Conservation (phyloP, 2,888 invertebrate genomes). For the Drosophila prolongata region DNA sequence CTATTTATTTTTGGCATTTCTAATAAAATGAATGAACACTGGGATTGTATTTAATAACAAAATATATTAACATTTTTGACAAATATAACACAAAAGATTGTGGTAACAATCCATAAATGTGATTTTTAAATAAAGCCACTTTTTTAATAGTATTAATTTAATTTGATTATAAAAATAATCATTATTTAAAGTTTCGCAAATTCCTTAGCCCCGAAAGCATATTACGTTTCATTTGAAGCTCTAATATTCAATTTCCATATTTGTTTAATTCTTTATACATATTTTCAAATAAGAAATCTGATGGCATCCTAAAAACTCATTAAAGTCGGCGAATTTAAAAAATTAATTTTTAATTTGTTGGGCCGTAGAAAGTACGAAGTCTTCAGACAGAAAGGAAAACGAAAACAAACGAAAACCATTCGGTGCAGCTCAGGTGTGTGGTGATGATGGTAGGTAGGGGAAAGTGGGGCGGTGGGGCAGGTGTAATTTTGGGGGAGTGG, state of each 20-base stretch:
- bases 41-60: too few relatives aligned
- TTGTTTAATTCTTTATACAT: slow-evolving; percentile 4
- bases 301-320: slow-evolving; percentile 1
- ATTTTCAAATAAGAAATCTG: background rate
- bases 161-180: too few relatives aligned
- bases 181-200: too few relatives aligned
- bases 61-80: too few relatives aligned
- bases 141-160: too few relatives aligned
- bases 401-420: slow-evolving; percentile 7
- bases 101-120: too few relatives aligned
- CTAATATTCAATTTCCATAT: background rate
- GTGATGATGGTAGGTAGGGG: background rate
- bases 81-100: too few relatives aligned
- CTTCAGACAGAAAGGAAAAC: background rate
- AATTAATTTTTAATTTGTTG: background rate
- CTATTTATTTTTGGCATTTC: too few relatives aligned
- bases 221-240: background rate
- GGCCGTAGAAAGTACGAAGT: background rate
- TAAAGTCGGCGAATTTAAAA: slow-evolving; percentile 16
- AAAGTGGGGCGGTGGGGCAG: slow-evolving; percentile 13
- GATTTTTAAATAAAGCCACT: too few relatives aligned
- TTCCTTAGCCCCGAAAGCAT: too few relatives aligned
- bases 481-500: slow-evolving; percentile 15
- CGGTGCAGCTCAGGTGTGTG: slow-evolving; percentile 26
- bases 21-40: too few relatives aligned